Evolutionary conservation across 2,797 vertebrate species (phyloP).

Genomic region (Phoxinus dragarum): DNA sequence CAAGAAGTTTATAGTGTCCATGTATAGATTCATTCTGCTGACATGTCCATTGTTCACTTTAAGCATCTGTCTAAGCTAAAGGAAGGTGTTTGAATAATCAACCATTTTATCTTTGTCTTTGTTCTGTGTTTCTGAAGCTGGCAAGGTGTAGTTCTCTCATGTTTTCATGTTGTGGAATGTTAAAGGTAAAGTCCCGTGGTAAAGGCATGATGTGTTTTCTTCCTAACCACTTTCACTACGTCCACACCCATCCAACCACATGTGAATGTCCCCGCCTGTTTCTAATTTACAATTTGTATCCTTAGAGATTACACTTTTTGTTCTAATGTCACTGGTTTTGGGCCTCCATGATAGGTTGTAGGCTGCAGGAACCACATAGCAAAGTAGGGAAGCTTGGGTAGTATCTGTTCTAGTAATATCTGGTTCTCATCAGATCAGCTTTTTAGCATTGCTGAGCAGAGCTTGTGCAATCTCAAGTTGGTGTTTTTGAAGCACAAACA

Average conservation of each 20-base stretch:
- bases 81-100: constrained; percentile 42
- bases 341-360: constrained; percentile 58
- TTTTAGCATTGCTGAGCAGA: constrained; percentile 37
- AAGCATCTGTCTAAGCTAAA: constrained; percentile 14
- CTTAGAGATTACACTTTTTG: constrained; percentile 68
- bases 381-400: constrained; percentile 6
- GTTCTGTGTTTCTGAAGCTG: constrained; percentile 63
- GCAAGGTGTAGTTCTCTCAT: constrained; percentile 66
- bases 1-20: constrained; percentile 2
- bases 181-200: constrained; percentile 69
- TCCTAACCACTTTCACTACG: constrained; percentile 36
- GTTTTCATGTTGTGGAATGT: constrained; percentile 69
- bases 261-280: constrained; percentile 56
- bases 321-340: constrained; percentile 57
- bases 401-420: constrained; percentile 1
- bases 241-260: constrained; percentile 48
- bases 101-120: constrained; percentile 57
- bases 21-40: not conserved
- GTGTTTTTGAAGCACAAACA: constrained; percentile 16
- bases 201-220: constrained; percentile 53
- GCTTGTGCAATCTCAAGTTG: constrained; percentile 12
- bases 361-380: not conserved
- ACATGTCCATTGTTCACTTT: not conserved
- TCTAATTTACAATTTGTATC: constrained; percentile 69
- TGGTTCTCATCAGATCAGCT: not conserved